Conservation (phyloP, 2,888 invertebrate genomes). For the Cheilosia scutellata region DNA sequence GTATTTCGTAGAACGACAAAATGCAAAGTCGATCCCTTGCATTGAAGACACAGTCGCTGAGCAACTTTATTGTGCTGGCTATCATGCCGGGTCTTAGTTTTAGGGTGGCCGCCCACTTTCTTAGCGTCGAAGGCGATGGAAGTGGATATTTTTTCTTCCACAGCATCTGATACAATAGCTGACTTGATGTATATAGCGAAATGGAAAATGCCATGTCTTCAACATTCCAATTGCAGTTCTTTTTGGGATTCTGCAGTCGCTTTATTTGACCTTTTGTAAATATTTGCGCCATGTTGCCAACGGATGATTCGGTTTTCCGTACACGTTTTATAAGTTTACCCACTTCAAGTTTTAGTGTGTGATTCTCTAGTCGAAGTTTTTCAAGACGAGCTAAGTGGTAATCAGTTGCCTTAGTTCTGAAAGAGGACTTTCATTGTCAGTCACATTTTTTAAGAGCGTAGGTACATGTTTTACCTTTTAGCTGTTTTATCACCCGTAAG, state of each 20-base stretch:
- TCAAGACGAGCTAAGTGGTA: background rate
- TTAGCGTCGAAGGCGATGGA: slow-evolving; percentile 36
- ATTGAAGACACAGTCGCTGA: background rate
- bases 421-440: background rate
- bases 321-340: slow-evolving; percentile 5
- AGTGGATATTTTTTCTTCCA: slow-evolving; percentile 32
- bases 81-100: slow-evolving; percentile 49
- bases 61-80: slow-evolving; percentile 5
- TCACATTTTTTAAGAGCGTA: background rate
- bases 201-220: slow-evolving; percentile 42
- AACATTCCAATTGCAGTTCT: slow-evolving; percentile 31
- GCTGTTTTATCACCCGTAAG: background rate
- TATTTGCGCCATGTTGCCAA: slow-evolving; percentile 5
- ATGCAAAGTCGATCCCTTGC: slow-evolving; percentile 27
- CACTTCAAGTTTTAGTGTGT: background rate
- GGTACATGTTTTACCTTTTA: background rate
- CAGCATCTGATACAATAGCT: slow-evolving; percentile 32
- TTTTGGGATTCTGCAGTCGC: slow-evolving; percentile 29
- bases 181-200: slow-evolving; percentile 24
- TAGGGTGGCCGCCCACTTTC: slow-evolving; percentile 26
- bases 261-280: slow-evolving; percentile 43
- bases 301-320: slow-evolving; percentile 23
- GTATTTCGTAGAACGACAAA: slow-evolving; percentile 44
- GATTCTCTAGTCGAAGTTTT: background rate
- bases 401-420: background rate